Percentiles rank a stretch among this genome's conserved stretches.
Conservation (phyloP, 2,888 invertebrate genomes). For the Nomada goodeniana region DNA sequence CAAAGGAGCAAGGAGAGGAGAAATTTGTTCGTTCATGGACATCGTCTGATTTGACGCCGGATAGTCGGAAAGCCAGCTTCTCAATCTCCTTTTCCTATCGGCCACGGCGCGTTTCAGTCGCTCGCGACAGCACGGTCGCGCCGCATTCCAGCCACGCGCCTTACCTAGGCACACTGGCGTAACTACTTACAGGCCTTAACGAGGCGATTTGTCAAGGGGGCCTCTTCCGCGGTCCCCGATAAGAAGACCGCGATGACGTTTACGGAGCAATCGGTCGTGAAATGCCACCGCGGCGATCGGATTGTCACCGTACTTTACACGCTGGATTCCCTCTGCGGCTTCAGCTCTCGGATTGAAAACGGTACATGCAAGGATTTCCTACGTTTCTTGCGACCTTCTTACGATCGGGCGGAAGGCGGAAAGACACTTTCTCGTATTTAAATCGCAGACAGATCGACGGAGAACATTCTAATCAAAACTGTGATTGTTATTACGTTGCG, state of each 20-base stretch:
- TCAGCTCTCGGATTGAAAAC: conserved; percentile 22
- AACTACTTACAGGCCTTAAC: conserved; percentile 66
- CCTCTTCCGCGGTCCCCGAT: conserved; percentile 30
- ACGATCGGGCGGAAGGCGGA: not conserved
- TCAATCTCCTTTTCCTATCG: conserved; percentile 70
- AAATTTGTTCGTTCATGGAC: conserved; percentile 1
- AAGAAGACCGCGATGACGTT: conserved; percentile 57
- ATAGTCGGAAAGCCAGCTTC: conserved; percentile 51
- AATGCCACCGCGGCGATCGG: conserved; percentile 54
- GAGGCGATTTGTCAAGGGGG: conserved; percentile 63
- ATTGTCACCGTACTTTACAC: conserved; percentile 19
- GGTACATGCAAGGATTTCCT: conserved; percentile 9
- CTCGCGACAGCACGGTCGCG: conserved; percentile 75
- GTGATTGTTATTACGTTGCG: not conserved
- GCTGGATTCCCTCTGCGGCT: conserved; percentile 5
- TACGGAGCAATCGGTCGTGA: conserved; percentile 50
- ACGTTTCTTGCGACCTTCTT: not conserved
- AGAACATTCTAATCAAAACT: not conserved
- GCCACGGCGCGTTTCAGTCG: conserved; percentile 75
- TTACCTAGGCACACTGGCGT: conserved; percentile 80
- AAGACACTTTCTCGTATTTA: not conserved
- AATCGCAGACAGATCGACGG: not conserved
- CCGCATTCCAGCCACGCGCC: conserved; percentile 84
- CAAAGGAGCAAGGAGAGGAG: not conserved
- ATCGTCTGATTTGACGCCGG: conserved; percentile 37